A percentile compares a stretch with the other conserved stretches of the same genome.
These are phyloP conservation scores for Limnephilus auricula DNA, from an alignment of 2,888 invertebrate species.

Conservation along the genomic window DNA sequence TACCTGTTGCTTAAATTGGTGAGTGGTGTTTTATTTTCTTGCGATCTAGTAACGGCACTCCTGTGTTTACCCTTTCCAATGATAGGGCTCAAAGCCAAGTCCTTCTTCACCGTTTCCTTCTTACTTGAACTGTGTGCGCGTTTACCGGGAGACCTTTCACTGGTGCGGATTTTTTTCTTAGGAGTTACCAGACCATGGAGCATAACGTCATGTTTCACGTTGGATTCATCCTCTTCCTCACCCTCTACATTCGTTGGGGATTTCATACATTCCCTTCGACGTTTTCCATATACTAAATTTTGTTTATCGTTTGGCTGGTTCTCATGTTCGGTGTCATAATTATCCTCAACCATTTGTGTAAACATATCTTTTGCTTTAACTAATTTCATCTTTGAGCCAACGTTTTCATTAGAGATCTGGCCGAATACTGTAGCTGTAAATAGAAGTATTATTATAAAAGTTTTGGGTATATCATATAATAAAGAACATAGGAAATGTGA, in stretches of 20 bases:
- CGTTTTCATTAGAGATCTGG: conserved; percentile 48
- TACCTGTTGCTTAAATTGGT: conserved; percentile 54
- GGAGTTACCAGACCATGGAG: conserved; percentile 42
- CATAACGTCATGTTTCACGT: background rate
- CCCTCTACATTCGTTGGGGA: background rate
- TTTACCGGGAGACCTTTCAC: background rate
- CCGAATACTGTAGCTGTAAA: conserved; percentile 60
- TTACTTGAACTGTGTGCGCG: background rate
- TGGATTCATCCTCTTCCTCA: background rate
- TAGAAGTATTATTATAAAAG: background rate
- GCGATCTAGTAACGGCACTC: background rate
- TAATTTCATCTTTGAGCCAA: conserved; percentile 34
- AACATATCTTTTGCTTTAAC: conserved; percentile 59
- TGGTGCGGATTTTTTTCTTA: conserved; percentile 26
- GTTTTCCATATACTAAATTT: conserved; percentile 48
- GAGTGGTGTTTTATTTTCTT: conserved; percentile 45
- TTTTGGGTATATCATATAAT: background rate
- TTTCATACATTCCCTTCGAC: background rate
- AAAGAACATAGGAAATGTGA: background rate
- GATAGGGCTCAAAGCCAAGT: conserved; percentile 49
- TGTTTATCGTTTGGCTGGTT: background rate
- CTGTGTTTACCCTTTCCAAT: conserved; percentile 47
- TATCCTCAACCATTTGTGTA: conserved; percentile 57
- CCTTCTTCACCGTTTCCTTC: background rate
- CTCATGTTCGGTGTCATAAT: background rate